Evolutionary conservation across 2,797 vertebrate genomes (phyloP).

Genomic region (Streptopelia turtur): DNA sequence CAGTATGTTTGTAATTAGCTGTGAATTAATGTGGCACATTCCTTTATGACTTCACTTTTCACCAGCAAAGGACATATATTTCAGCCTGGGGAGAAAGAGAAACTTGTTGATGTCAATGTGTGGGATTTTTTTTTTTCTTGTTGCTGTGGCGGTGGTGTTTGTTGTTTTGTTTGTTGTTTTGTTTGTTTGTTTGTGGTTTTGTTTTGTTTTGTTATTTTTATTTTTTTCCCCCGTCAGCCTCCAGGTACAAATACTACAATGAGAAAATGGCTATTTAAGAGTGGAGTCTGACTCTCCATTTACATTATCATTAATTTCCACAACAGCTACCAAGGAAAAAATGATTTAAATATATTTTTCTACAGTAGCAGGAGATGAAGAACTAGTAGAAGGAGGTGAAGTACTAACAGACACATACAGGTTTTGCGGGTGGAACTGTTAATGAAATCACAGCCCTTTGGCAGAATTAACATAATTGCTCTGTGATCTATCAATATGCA

Average conservation of each 20-base stretch:
- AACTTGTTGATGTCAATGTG: background rate
- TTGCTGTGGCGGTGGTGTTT: no score
- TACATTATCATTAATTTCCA: background rate
- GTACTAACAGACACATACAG: background rate
- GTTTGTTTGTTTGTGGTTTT: no score
- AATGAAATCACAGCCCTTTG: background rate
- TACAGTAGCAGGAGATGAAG: background rate
- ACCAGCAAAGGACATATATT: background rate
- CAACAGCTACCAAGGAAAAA: background rate
- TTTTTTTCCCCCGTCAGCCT: background rate
- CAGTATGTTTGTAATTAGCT: conserved; percentile 19
- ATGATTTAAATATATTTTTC: background rate
- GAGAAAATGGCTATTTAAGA: background rate
- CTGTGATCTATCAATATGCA: background rate
- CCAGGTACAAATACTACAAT: background rate
- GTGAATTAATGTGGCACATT: background rate
- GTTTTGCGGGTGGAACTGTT: background rate
- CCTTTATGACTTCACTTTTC: background rate
- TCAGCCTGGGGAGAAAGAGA: background rate
- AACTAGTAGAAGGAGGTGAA: background rate
- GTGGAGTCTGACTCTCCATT: background rate
- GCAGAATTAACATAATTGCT: background rate
- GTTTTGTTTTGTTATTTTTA: background rate
- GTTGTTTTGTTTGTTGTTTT: no score
- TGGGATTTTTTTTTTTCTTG: no score